Evolutionary conservation across 2,113 vertebrate species (phyloP), one percentile per base, ranked within the genome.

Genomic region (Carlito syrichta): DNA sequence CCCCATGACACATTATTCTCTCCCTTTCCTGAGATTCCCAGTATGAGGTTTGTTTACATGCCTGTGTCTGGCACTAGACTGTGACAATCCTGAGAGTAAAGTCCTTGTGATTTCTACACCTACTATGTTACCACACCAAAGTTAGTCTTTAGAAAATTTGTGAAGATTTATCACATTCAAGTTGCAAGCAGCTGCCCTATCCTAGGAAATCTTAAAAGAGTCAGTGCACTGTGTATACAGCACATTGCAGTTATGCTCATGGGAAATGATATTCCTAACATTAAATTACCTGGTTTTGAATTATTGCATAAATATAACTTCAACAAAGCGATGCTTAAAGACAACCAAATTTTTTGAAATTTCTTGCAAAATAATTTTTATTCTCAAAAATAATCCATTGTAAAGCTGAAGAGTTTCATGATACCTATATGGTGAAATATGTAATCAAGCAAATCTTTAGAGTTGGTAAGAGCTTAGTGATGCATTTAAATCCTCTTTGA

Each of bases 1-100:
- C 22, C 19, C 1, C 1, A 1, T 13, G 56, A 40, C 35, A 16
- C 1, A 0, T 38, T 48, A 20, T 38, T 19, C 23, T 3, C 32
- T 52, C 32, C 22, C 56, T 89, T 76, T 73, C 43, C 43, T 48
- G 32, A 48, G 13, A 8, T 77, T 45, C 40, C 32, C n/a, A 43
- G 66, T 27, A 3, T 25, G 22, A 30, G 9, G 17, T 85, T n/a
- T 38, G 62, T 52, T 14, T 68, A 25, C 43, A 68, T 22, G 32
- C 22, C 62, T 23, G 25, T 58, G 78, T 45, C 85, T 32, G 17
- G n/a, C 11, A 22, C 25, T 5, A 12, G 27, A 43, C 20, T 30
- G 25, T 68, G 38, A 32, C 35, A 25, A 25, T 43, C 20, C 32
- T 12, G 27, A 27, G 56, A 60, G 54, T 23, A 5, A 88, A n/a